Evolutionary conservation across 2,797 vertebrate genomes (phyloP).

Genomic region (Poecile montanus): DNA sequence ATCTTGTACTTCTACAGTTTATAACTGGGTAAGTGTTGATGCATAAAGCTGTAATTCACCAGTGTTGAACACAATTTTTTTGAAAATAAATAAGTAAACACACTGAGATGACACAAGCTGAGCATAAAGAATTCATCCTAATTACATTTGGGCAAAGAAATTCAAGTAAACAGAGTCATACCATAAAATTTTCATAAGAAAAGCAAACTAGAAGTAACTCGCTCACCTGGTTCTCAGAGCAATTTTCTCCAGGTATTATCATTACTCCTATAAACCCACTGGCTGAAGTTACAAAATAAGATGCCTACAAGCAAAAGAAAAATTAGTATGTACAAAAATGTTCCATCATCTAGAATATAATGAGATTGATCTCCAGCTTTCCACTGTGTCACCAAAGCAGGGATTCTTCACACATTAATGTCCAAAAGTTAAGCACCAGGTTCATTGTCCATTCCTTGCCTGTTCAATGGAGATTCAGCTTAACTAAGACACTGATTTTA

Average conservation of each 20-base stretch:
- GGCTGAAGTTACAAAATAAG: neutral
- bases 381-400: neutral
- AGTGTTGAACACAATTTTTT: constrained; percentile 6
- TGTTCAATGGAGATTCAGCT: neutral
- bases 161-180: constrained; percentile 22
- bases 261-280: neutral
- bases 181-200: neutral
- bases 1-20: neutral
- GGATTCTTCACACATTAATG: neutral
- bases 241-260: neutral
- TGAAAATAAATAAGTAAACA: constrained; percentile 57
- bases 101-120: neutral
- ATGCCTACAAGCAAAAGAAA: neutral
- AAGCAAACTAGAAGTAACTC: neutral
- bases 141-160: neutral
- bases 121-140: neutral
- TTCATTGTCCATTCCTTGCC: neutral
- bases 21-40: neutral
- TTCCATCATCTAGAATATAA: neutral
- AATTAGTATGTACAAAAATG: neutral
- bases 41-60: neutral
- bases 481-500: neutral
- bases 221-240: neutral
- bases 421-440: neutral
- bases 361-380: neutral